These are phyloP conservation scores for Lycocerus yunnanus DNA, from an alignment of 2,888 invertebrate species.

Conservation along the genomic window DNA sequence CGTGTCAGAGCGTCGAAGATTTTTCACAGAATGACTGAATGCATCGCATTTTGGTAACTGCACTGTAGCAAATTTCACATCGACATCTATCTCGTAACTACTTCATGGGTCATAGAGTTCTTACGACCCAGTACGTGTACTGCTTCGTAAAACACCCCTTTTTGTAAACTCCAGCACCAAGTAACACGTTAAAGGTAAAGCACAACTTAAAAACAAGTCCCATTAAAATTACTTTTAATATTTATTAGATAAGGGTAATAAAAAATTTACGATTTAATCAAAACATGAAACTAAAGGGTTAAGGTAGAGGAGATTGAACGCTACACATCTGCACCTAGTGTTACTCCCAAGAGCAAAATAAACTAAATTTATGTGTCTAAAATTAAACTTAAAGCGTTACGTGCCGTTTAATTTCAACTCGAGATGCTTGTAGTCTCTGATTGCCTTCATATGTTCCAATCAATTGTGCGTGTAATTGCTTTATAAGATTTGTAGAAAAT, in stretches of 20 bases:
- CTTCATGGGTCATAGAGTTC: constrained; percentile 27
- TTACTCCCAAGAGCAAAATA: constrained; percentile 39
- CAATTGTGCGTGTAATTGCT: constrained; percentile 41
- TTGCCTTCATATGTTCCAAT: constrained; percentile 38
- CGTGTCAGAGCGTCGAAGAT: constrained; percentile 23
- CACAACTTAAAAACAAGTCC: background rate
- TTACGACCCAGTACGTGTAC: constrained; percentile 23
- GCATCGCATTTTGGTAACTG: constrained; percentile 17
- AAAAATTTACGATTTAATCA: background rate
- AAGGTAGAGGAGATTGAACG: constrained; percentile 6
- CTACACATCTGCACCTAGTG: constrained; percentile 30
- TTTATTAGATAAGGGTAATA: background rate
- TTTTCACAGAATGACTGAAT: constrained; percentile 22
- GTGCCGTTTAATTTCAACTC: constrained; percentile 34
- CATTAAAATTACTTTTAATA: background rate
- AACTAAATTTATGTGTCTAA: constrained; percentile 40
- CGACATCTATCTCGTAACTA: constrained; percentile 27
- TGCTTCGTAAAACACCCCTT: constrained; percentile 18
- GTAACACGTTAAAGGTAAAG: background rate
- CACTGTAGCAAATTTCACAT: constrained; percentile 22
- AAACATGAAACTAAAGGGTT: background rate
- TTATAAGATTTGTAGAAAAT: constrained; percentile 25
- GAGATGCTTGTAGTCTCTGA: constrained; percentile 32
- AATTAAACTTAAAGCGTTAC: constrained; percentile 38
- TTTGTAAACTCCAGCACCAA: background rate